Conservation (phyloP, 2,113 vertebrate species). For the Trematocara unimaculatum region DNA sequence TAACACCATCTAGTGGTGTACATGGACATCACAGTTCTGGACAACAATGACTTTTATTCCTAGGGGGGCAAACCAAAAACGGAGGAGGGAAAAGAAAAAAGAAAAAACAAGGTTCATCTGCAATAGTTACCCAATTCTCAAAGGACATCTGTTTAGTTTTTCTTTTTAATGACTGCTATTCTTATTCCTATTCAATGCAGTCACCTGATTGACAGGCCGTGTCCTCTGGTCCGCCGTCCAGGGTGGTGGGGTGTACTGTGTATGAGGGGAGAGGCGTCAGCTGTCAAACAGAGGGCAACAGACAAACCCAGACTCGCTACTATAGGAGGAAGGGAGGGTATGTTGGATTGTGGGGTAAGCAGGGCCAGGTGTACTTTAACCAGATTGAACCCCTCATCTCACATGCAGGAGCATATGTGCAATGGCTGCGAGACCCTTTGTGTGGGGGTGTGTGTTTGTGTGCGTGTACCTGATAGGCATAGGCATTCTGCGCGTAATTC, state of each 20-base stretch:
- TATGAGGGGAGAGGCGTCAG: not conserved
- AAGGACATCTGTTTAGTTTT: not conserved
- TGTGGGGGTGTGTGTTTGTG: not conserved
- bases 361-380: not conserved
- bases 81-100: not conserved
- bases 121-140: not conserved
- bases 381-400: not conserved
- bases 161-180: not conserved
- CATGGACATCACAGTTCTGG: not conserved
- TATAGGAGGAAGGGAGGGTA: not conserved
- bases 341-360: not conserved
- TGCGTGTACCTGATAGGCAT: slow-evolving; percentile 81
- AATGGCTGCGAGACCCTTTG: not conserved
- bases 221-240: slow-evolving; percentile 67
- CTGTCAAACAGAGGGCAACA: slow-evolving; percentile 14
- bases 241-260: slow-evolving; percentile 55
- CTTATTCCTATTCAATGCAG: not conserved
- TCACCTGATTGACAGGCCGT: slow-evolving; percentile 66
- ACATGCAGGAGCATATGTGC: not conserved
- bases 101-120: not conserved
- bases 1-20: slow-evolving; percentile 44
- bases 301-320: not conserved
- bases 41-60: not conserved
- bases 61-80: not conserved
- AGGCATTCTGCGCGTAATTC: slow-evolving; percentile 80